Evolutionary conservation across 2,797 vertebrate genomes (phyloP), one percentile per base, ranked within the genome.

Genomic region (Sebastes trivittatus): DNA sequence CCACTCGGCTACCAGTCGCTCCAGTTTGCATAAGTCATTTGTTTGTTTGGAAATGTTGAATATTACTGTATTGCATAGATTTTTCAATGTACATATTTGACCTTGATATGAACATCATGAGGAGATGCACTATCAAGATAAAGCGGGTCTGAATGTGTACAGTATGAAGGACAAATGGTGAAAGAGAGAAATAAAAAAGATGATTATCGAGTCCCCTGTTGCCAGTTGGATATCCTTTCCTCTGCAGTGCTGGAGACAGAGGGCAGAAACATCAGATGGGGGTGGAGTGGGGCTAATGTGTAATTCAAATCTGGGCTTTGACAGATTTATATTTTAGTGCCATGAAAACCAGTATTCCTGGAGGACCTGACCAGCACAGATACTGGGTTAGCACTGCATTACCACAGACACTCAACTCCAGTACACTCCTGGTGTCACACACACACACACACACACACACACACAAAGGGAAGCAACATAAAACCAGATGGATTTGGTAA

Each of bases 281-380:
- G n/a, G 22, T 25, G 63, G 63, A 38, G 16, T 22, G 60, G 9
- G 70, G 1, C 60, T 30, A 29, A 80, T 65, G 55, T n/a, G 56
- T 78, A 55, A 77, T 54, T 87, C 85, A 86, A 58, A 86, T 69
- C 67, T 81, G 71, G 52, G 58, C 69, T 82, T 63, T 80, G 77
- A 86, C 70, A 84, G 83, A 90, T 75, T 91, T 80, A 84, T 84
- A 76, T 90, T 92, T 87, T 84, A 86, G 75, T 61, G 77, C 71
- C 79, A 80, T 90, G 86, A 91, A 91, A 90, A 83, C 69, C 78
- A 87, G 81, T 88, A 87, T 72, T 88, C 84, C 75, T 56, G 42
- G 70, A 75, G 78, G 81, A 81, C 58, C 81, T 68, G 72, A 75
- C 75, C 78, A 87, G 72, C 36, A 16, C 27, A 81, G 75, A 86